Conservation (phyloP, 2,113 vertebrate species). For the Syngnathus typhle region DNA sequence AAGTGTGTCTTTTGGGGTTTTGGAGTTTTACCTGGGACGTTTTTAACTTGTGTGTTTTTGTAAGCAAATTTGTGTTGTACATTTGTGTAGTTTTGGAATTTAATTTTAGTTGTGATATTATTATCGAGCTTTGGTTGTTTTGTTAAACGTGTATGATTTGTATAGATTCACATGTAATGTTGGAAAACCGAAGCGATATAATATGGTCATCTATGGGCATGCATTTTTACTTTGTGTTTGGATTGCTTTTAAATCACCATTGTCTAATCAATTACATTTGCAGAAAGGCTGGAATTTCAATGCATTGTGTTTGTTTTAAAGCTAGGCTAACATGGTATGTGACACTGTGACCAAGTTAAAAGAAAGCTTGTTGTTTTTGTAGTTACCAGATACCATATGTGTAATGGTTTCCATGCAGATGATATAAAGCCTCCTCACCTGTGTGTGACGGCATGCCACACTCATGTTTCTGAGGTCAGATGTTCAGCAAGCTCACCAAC, state of each 20-base stretch:
- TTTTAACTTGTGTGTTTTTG: background rate
- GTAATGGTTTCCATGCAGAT: constrained; percentile 27
- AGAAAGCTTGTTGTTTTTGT: constrained; percentile 40
- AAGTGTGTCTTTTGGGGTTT: background rate
- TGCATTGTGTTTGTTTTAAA: background rate
- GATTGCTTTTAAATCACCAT: too few relatives aligned
- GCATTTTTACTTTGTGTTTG: too few relatives aligned
- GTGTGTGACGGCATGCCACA: constrained; percentile 28
- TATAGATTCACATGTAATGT: background rate
- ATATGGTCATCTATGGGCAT: too few relatives aligned
- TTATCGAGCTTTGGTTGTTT: too few relatives aligned
- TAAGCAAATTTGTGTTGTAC: background rate
- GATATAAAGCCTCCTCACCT: constrained; percentile 44
- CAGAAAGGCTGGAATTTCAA: too few relatives aligned
- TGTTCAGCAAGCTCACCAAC: constrained; percentile 26
- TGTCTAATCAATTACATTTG: too few relatives aligned
- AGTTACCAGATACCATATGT: constrained; percentile 37
- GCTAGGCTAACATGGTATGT: too few relatives aligned
- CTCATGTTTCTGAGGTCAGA: constrained; percentile 31
- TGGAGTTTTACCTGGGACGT: background rate
- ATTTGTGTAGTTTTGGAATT: background rate
- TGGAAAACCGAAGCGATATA: too few relatives aligned
- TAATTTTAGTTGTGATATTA: too few relatives aligned
- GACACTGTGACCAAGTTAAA: constrained; percentile 18
- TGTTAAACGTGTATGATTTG: background rate